phyloP scores from a whole-genome alignment of 35 echinoderm and acorn worm species.

The Ptychodera flava region DNA sequence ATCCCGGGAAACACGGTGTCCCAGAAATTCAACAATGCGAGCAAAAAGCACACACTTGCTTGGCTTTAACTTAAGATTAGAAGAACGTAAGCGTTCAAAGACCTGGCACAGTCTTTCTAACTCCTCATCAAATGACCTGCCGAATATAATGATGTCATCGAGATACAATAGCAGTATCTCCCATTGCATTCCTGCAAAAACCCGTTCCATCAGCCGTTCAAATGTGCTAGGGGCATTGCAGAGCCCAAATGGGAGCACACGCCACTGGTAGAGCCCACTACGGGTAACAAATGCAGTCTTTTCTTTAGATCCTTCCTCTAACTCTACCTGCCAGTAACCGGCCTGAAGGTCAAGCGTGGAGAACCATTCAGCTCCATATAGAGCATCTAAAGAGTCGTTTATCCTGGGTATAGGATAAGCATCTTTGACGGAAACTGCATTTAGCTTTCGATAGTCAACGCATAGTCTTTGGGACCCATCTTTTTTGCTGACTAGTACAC shows the following conservation, averaged over 20 bases:
- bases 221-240: slow-evolving; percentile 24
- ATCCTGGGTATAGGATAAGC: too few species aligned
- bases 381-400: too few species aligned
- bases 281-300: slow-evolving; percentile 26
- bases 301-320: neutral
- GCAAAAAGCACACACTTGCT: slow-evolving; percentile 46
- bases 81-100: neutral
- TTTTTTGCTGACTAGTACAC: slow-evolving; percentile 68
- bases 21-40: slow-evolving; percentile 42
- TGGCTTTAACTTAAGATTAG: slow-evolving; percentile 45
- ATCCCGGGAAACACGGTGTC: slow-evolving; percentile 28
- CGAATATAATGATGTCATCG: slow-evolving; percentile 52
- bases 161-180: slow-evolving; percentile 43
- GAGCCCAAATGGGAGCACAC: slow-evolving; percentile 8
- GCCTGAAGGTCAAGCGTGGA: slow-evolving; percentile 4
- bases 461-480: too few species aligned
- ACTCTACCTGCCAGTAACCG: slow-evolving; percentile 11
- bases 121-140: neutral
- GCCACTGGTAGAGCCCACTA: slow-evolving; percentile 17
- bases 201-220: slow-evolving; percentile 35
- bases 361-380: slow-evolving; percentile 11
- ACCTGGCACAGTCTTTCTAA: slow-evolving; percentile 31
- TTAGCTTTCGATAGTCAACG: slow-evolving; percentile 65
- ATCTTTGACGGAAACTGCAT: slow-evolving; percentile 43
- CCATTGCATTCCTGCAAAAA: slow-evolving; percentile 39